A percentile compares a stretch with the other conserved stretches of the same genome.
Conservation (phyloP, 2,113 vertebrate genomes). For the Sinocyclocheilus anophthalmus region DNA sequence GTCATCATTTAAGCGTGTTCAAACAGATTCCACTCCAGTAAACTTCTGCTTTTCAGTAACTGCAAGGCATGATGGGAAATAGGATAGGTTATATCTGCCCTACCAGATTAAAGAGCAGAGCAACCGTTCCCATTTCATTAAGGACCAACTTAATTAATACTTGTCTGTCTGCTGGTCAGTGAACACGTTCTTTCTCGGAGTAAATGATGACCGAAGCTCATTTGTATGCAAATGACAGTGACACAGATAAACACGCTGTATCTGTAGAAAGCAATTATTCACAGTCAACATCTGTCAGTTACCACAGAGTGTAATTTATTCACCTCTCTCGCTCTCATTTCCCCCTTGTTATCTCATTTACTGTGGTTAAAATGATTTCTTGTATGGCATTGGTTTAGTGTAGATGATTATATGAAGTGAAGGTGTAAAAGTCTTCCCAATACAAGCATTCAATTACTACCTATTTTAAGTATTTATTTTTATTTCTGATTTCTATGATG, state of each 20-base stretch:
- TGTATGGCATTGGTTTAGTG: background rate
- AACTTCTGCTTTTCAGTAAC: background rate
- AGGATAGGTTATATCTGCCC: background rate
- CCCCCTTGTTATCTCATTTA: background rate
- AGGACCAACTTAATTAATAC: slow-evolving; percentile 1
- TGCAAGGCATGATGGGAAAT: slow-evolving; percentile 18
- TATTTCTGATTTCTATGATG: background rate
- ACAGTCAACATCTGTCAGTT: slow-evolving; percentile 72
- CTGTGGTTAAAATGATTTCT: background rate
- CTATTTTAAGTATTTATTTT: background rate
- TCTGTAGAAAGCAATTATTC: slow-evolving; percentile 67
- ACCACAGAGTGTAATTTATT: background rate
- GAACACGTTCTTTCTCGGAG: background rate
- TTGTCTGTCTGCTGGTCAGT: slow-evolving; percentile 6
- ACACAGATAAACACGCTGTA: slow-evolving; percentile 58
- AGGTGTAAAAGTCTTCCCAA: background rate
- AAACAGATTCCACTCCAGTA: background rate
- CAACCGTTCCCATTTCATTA: slow-evolving; percentile 10
- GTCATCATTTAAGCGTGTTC: background rate
- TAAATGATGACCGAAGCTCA: slow-evolving; percentile 52
- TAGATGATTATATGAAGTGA: background rate
- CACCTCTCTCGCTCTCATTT: slow-evolving; percentile 49
- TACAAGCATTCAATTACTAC: background rate
- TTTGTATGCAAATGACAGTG: slow-evolving; percentile 72
- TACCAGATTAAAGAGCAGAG: slow-evolving; percentile 13